Evolutionary conservation across 2,888 invertebrate species (phyloP).

Genomic region (Macaria liturata): DNA sequence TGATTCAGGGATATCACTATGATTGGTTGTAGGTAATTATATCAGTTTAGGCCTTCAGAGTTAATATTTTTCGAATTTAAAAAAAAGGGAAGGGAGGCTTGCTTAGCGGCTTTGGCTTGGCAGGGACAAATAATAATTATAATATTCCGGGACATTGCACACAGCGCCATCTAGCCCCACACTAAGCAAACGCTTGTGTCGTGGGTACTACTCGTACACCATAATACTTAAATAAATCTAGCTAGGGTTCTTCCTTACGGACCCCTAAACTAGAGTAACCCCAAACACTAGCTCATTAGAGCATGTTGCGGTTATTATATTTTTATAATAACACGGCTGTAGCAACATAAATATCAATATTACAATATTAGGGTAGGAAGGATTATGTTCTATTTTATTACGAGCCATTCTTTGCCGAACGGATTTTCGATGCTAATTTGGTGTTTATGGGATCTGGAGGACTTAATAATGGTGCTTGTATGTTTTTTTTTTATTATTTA

Average conservation of each 20-base stretch:
- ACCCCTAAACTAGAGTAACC: slow-evolving; percentile 31
- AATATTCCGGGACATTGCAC: too few species aligned
- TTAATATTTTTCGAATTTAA: too few species aligned
- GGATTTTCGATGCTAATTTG: slow-evolving; percentile 34
- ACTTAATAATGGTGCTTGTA: slow-evolving; percentile 26
- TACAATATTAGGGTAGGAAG: slow-evolving; percentile 29
- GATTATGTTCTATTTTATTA: slow-evolving; percentile 38
- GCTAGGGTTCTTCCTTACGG: slow-evolving; percentile 7
- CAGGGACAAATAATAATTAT: too few species aligned
- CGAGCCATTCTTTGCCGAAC: slow-evolving; percentile 36
- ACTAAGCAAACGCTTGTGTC: too few species aligned
- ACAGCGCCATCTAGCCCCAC: too few species aligned
- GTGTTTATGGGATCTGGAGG: slow-evolving; percentile 32
- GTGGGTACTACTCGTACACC: too few species aligned
- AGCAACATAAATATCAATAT: slow-evolving; percentile 51
- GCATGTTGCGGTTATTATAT: slow-evolving; percentile 43
- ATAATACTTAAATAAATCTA: too few species aligned
- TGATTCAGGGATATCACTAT: too few species aligned
- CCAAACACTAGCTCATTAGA: slow-evolving; percentile 44
- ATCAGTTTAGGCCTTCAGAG: too few species aligned
- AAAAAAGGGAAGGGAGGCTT: too few species aligned
- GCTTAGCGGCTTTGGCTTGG: too few species aligned
- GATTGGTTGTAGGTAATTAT: too few species aligned
- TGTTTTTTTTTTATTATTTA: slow-evolving; percentile 1
- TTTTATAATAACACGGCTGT: slow-evolving; percentile 43